phyloP scores from a whole-genome alignment of 2,113 vertebrate genomes.

The Odocoileus virginianus region DNA sequence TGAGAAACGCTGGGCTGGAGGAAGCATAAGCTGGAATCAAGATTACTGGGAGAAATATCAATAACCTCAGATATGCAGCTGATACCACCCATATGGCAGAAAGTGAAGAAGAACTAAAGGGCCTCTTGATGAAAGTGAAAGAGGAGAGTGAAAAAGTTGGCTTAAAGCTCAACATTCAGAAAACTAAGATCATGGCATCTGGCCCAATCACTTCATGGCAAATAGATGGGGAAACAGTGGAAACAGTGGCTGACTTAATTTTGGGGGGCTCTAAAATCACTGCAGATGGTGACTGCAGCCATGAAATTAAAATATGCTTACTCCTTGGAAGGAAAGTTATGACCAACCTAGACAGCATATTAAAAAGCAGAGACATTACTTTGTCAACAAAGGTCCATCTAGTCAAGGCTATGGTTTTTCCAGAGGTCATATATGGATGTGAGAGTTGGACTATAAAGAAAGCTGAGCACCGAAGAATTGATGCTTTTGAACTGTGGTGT shows the following conservation, averaged over 20 bases:
- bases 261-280: no score
- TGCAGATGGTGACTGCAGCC: background rate
- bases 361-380: background rate
- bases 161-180: no score
- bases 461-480: no score
- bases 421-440: no score
- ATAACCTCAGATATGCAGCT: background rate
- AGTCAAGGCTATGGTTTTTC: no score
- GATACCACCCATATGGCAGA: background rate
- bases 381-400: no score
- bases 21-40: background rate
- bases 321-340: background rate
- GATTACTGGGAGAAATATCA: background rate
- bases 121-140: background rate
- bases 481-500: no score
- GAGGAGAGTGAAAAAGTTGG: background rate
- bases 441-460: no score
- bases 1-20: background rate
- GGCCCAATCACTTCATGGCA: no score
- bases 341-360: background rate
- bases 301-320: background rate
- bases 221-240: no score
- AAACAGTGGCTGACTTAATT: no score
- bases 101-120: background rate
- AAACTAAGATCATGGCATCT: no score